These are phyloP conservation scores for Bucco capensis DNA, from an alignment of 2,113 vertebrate genomes.

Conservation along the genomic window DNA sequence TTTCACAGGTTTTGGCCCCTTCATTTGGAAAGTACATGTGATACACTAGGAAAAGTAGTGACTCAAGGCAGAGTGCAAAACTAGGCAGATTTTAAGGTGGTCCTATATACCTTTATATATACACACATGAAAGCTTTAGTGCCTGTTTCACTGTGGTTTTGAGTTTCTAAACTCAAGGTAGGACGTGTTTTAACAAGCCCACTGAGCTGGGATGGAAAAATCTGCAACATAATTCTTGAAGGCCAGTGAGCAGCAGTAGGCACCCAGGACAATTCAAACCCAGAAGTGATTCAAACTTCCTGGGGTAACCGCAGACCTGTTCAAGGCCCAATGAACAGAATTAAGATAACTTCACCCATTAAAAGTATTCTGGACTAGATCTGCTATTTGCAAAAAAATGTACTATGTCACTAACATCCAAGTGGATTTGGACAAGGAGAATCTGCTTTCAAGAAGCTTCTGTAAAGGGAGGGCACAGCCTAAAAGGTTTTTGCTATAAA, in stretches of 20 bases:
- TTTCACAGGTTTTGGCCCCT: slow-evolving; percentile 34
- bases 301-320: background rate
- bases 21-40: slow-evolving; percentile 17
- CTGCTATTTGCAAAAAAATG: background rate
- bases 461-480: background rate
- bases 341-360: background rate
- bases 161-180: background rate
- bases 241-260: background rate
- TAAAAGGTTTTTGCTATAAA: background rate
- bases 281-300: background rate
- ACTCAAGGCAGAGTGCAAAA: background rate
- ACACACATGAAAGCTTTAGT: background rate
- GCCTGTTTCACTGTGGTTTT: background rate
- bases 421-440: background rate
- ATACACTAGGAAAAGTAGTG: background rate
- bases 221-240: background rate
- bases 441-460: background rate
- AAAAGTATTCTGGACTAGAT: background rate
- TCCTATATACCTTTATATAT: too few relatives aligned
- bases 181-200: background rate
- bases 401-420: background rate
- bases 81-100: background rate
- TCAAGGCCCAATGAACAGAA: background rate
- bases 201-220: background rate
- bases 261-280: background rate